Base-by-base conservation (phyloP, 1,140 invertebrate species). In the Gryllus bimaculatus region DNA sequence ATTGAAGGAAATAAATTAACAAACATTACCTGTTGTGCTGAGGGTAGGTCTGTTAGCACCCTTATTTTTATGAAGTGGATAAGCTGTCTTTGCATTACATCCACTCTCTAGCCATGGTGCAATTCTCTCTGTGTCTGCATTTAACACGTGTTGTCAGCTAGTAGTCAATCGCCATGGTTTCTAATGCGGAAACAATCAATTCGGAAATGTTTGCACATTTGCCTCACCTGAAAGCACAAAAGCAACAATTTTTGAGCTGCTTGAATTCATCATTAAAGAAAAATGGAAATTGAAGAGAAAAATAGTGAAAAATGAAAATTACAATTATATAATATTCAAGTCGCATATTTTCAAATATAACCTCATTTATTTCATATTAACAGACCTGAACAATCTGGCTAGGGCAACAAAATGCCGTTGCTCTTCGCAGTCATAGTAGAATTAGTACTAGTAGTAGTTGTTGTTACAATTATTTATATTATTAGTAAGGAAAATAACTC, bases 201-300 rank as follows among this genome's bases (percentile, higher is more conserved):
- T 82, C 90, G 88, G 85, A 95, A 93, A 85, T 94, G 92, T 74
- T 88, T 87, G 83, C 92, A 93, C 92, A 95, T 93, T 84, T 94
- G 92, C 77, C 89, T 87, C 3, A 94, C 92, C 91, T 92, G 85
- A 83, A 84, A 82, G 7, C 80, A 82, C 82, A 83, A 80, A 82
- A 80, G 79, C 66, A 39, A 79, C 79, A 49, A 78, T 78, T 48
- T 74, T 48, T 5, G 8, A 75, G 20, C 75, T 26, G 77, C 7
- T 15, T 8, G 8, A 66, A 20, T 75, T 75, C 47, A 79, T 74
- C 8, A 15, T 18, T 39, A 15, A 49, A 74, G 13, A 20, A 18
- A 75, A 4, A 15, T 47, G 21, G 20, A 13, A n/a, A n/a, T n/a
- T n/a, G n/a, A n/a, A n/a, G n/a, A n/a, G n/a, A n/a, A n/a, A n/a